Evolutionary conservation across 2,113 vertebrate genomes (phyloP).

Genomic region (Narcine bancroftii): DNA sequence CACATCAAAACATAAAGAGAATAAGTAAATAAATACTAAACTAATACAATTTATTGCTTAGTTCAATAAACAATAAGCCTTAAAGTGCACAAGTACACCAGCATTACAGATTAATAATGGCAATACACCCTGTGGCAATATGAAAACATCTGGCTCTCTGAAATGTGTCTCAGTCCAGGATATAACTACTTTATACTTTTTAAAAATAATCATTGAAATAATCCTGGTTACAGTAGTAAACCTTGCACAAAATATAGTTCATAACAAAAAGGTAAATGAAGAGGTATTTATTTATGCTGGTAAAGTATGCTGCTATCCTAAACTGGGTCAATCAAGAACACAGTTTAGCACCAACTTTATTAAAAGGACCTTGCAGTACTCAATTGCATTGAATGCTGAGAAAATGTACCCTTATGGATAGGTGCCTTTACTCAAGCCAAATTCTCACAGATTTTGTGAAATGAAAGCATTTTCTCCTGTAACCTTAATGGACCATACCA

Average conservation of each 20-base stretch:
- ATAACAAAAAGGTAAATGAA: slow-evolving; percentile 12
- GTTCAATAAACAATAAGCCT: not conserved
- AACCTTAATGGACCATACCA: not conserved
- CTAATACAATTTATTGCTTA: not conserved
- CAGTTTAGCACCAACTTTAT: not conserved
- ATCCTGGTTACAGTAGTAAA: not conserved
- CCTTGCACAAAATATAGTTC: slow-evolving; percentile 27
- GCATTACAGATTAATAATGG: not conserved
- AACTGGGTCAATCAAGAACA: not conserved
- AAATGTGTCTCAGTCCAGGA: not conserved
- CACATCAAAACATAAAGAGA: not conserved
- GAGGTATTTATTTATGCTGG: not conserved
- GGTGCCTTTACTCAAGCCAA: not conserved
- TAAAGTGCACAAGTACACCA: no score
- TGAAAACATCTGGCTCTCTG: not conserved
- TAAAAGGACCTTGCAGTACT: not conserved
- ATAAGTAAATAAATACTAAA: not conserved
- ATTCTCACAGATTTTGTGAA: not conserved
- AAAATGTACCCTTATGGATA: not conserved
- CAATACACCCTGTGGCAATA: not conserved
- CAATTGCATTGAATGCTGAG: not conserved
- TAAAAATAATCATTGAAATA: not conserved
- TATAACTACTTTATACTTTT: not conserved
- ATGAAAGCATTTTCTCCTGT: not conserved
- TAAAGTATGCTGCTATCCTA: not conserved